Evolutionary conservation across 2,113 vertebrate species (phyloP).

Genomic region (Epinephelus moara): DNA sequence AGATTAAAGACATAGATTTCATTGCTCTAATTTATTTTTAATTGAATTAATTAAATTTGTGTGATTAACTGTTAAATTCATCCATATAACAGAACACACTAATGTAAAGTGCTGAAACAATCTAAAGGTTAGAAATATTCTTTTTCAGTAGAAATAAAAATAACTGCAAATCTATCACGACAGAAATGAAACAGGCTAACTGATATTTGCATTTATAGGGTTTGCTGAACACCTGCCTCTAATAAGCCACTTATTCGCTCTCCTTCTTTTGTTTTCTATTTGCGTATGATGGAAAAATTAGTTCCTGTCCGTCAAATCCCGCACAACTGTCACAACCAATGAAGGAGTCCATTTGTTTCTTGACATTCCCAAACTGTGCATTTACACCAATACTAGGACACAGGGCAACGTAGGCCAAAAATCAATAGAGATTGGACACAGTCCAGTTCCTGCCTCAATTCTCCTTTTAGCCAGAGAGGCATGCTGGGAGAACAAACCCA

Average conservation of each 20-base stretch:
- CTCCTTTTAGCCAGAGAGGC: slow-evolving; percentile 38
- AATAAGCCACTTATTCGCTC: slow-evolving; percentile 70
- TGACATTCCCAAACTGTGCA: slow-evolving; percentile 71
- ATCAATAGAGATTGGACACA: slow-evolving; percentile 83
- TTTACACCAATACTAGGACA: slow-evolving; percentile 69
- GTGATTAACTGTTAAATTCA: not conserved
- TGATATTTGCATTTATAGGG: slow-evolving; percentile 83
- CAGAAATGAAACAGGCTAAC: slow-evolving; percentile 20
- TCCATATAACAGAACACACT: not conserved
- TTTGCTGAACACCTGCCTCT: slow-evolving; percentile 79
- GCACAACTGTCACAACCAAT: slow-evolving; percentile 90
- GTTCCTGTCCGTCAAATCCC: slow-evolving; percentile 89
- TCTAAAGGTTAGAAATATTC: not conserved
- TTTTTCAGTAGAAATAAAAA: slow-evolving; percentile 16
- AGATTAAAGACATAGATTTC: not conserved
- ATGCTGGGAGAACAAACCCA: slow-evolving; percentile 30
- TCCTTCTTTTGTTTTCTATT: slow-evolving; percentile 78
- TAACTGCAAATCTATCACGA: not conserved
- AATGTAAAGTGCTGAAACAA: not conserved
- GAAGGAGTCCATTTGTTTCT: slow-evolving; percentile 85
- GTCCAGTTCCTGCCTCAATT: slow-evolving; percentile 75
- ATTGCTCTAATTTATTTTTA: not conserved
- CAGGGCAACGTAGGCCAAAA: slow-evolving; percentile 59
- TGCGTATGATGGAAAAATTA: slow-evolving; percentile 85
- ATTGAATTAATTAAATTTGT: no score